Evolutionary conservation across 2,888 invertebrate species (phyloP), one percentile per base, ranked within the genome.

Genomic region (Eucera pruinosa): DNA sequence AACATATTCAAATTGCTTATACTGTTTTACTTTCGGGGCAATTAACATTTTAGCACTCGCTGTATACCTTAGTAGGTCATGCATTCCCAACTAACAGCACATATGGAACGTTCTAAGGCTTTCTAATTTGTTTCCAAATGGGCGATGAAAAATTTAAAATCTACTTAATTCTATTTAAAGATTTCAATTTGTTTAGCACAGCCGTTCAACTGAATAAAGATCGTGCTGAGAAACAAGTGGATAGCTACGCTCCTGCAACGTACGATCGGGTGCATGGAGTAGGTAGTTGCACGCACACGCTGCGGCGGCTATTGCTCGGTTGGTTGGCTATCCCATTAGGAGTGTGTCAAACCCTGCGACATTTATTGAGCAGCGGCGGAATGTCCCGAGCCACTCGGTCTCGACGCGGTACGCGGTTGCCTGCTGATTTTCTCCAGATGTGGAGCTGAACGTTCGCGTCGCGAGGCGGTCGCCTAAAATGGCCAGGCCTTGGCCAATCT

Each of bases 311-410:
- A 67, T 64, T 70, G 68, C 55, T 47, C 18, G 54, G 55, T 33
- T 50, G 61, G 52, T 43, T 25, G 68, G 62, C 58, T 68, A 69
- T 82, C 78, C 78, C 80, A 81, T 85, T 85, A 87, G 78, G 86
- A 84, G 84, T 84, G 85, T 84, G 87, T 89, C 87, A 89, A 89
- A 88, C 85, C 83, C 73, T 78, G 65, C 73, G 86, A 87, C 86
- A 83, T 89, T 89, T 89, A 89, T 89, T 83, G 87, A 89, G 81
- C 82, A 80, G 72, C 80, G 50, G 43, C 82, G 83, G 85, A 89
- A 89, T 86, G 83, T 74, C 80, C 61, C 66, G 66, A 80, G 73
- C 74, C 62, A 60, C 27, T 36, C 52, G 68, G 39, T 61, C 66
- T 70, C 77, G 65, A 13, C 41, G 33, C 47, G 43, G 30, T 61